Evolutionary conservation across 2,113 vertebrate species (phyloP), one percentile per base, ranked within the genome.

Genomic region (Thalassarche chlororhynchos): DNA sequence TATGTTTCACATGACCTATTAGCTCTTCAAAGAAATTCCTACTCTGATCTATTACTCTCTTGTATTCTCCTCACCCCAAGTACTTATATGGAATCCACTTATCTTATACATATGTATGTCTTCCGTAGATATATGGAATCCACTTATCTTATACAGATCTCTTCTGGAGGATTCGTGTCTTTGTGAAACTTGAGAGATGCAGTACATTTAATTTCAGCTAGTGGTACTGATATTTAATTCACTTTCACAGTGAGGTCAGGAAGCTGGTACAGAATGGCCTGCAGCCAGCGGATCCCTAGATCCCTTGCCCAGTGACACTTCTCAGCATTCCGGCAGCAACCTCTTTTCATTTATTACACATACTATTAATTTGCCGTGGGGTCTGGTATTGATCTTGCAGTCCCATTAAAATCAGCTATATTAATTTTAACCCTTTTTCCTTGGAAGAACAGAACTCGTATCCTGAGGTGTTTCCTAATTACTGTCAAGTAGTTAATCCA

Each of bases 371-470:
- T 88, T 90, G 76, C 91, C 4, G 0, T 76, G 71, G 75, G 54
- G 51, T 80, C 60, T 86, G 26, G 24, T 91, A 75, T 44, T 95
- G 91, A 88, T 94, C 82, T 87, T 95, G 61, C 46, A 55, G 55
- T 71, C 46, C 25, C 55, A 86, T 95, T 91, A 88, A 89, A 92
- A 83, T 68, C 36, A 65, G 42, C 49, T 86, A 18, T 82, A 84
- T 97, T 80, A 77, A 84, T 76, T 90, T 95, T 81, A 91, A 85
- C 58, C 58, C 47, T 78, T 84, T 78, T 89, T 75, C 20, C 55
- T 62, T 83, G 49, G 34, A 93, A 94, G 74, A 89, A 64, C 65
- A 66, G 61, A 70, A 79, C 31, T 69, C 23, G 9, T 80, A 66
- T 92, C 78, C 74, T 60, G 75, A 87, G 80, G 61, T 77, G 32